Evolutionary conservation across 2,888 invertebrate genomes (phyloP), one percentile per base, ranked within the genome.

Genomic region (Polydrusus pterygomalis): DNA sequence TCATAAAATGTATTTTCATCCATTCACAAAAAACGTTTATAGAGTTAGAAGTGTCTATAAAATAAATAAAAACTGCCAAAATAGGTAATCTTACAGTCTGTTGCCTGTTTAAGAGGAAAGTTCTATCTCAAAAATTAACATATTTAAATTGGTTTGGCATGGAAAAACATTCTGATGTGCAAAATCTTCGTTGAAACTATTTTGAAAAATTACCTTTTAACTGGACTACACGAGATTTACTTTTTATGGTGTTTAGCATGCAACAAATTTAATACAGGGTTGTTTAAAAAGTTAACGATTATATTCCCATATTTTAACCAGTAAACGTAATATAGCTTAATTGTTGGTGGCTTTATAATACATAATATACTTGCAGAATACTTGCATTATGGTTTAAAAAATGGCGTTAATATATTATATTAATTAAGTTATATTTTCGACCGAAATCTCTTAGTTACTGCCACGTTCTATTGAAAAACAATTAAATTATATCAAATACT

Each of bases 111-210:
- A 34, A 70, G 60, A 51, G 45, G 30, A 45, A 67, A 58, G 65
- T 43, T 72, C 65, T 56, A 54, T 34, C 56, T 67, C 13, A 45
- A 30, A 67, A 56, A 67, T 65, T 72, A 72, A 54, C 67, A 74
- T 68, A 74, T 74, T 74, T 68, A 74, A 74, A 74, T 68, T 68
- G 68, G 68, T 74, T 74, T 60, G 64, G 54, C 64, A 63, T 49
- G 40, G 60, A 63, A 47, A 64, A 17, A 25, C 43, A 30, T 20
- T 64, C 15, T 64, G 64, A 64, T 64, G 45, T 64, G 25, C 15
- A 47, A 64, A 49, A 34, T 64, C 17, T 38, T 51, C 25, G 49
- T 51, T 67, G 34, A 65, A 34, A 20, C 43, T 65, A 45, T 65
- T 67, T 51, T 54, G 51, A 67, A 67, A 49, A 65, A 49, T 65